Conservation (phyloP, 2,888 invertebrate genomes). For the Lycaena phlaeas region DNA sequence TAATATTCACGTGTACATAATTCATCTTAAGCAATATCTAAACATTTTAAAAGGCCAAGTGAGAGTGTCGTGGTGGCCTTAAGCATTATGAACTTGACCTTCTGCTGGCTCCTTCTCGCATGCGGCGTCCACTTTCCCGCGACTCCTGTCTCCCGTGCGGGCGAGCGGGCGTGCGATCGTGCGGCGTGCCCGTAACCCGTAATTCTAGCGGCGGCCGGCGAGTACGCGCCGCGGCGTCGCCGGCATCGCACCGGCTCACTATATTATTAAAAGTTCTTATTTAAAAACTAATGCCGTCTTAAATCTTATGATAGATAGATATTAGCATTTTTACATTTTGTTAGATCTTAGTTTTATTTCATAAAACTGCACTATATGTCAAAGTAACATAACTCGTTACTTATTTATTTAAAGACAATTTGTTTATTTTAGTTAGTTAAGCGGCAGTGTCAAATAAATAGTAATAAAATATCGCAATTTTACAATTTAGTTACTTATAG, state of each 20-base stretch:
- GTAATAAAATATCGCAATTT: too few species aligned
- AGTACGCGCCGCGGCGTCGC: slow-evolving; percentile 13
- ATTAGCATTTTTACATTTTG: too few species aligned
- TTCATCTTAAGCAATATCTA: not conserved
- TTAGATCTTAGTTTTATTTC: too few species aligned
- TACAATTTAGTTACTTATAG: too few species aligned
- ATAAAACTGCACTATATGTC: too few species aligned
- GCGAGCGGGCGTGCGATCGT: slow-evolving; percentile 6
- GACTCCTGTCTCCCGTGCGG: slow-evolving; percentile 11
- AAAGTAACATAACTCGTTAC: too few species aligned
- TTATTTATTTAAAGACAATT: too few species aligned
- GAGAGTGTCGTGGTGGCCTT: slow-evolving; percentile 9
- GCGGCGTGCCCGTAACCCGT: slow-evolving; percentile 5
- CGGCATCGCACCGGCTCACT: slow-evolving; percentile 10
- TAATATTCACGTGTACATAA: not conserved
- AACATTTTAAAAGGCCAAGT: not conserved
- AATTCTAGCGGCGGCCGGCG: not conserved
- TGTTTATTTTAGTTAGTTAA: too few species aligned
- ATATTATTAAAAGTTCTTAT: not conserved
- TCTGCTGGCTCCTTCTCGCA: slow-evolving; percentile 35
- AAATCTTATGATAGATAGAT: too few species aligned
- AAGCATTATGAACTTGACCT: slow-evolving; percentile 53
- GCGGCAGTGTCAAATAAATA: too few species aligned
- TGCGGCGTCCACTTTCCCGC: slow-evolving; percentile 31
- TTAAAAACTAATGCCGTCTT: not conserved